Conservation (phyloP, 2,797 vertebrate genomes). For the Tenualosa ilisha region DNA sequence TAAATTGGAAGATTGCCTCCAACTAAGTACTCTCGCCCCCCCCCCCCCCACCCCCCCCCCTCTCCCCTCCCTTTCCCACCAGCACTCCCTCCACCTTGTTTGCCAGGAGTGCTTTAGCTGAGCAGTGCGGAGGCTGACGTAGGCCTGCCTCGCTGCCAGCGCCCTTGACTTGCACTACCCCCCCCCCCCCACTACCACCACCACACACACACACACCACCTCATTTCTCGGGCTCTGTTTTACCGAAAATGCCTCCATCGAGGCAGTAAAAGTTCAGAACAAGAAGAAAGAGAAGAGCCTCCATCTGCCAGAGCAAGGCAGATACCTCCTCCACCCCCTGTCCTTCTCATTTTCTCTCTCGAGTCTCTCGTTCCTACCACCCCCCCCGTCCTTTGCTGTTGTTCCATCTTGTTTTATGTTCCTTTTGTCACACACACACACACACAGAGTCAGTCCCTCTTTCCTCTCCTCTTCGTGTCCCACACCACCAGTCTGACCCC, state of each 20-base stretch:
- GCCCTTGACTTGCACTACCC: neutral
- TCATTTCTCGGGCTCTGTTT: neutral
- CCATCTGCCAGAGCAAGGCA: neutral
- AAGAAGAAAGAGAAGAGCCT: neutral
- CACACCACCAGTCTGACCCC: neutral
- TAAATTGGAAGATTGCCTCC: conserved; percentile 42
- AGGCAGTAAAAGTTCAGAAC: neutral
- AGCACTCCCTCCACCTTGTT: no score
- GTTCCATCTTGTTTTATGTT: neutral
- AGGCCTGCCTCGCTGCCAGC: neutral
- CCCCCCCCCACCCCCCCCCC: neutral
- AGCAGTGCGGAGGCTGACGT: neutral
- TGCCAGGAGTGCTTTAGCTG: conserved; percentile 32
- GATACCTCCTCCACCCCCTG: neutral
- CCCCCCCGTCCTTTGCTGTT: neutral
- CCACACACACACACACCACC: neutral
- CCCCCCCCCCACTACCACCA: no score
- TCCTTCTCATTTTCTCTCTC: neutral
- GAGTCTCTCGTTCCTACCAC: neutral
- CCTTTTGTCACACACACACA: neutral
- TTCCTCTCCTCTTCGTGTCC: neutral
- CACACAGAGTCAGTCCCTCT: neutral
- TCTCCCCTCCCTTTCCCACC: conserved; percentile 7
- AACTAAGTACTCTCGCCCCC: conserved; percentile 37
- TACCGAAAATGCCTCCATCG: neutral